phyloP scores from a whole-genome alignment of 2,888 invertebrate genomes.

The Troides aeacus region DNA sequence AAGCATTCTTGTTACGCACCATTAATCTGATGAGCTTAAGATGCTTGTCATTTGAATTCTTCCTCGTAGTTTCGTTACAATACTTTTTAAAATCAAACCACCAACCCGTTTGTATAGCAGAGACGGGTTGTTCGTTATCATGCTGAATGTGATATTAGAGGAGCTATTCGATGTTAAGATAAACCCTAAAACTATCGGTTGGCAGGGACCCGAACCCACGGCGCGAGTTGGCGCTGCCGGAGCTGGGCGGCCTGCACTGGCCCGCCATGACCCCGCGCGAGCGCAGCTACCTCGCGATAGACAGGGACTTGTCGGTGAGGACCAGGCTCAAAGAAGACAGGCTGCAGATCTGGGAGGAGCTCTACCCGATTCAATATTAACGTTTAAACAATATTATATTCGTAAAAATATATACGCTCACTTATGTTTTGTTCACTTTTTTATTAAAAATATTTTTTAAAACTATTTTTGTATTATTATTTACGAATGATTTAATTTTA shows the following conservation, averaged over 20 bases:
- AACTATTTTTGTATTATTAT: too few relatives aligned
- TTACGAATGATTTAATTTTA: too few relatives aligned
- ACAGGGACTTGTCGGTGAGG: conserved; percentile 38
- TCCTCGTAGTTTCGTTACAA: not conserved
- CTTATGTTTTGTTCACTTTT: too few relatives aligned
- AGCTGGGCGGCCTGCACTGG: conserved; percentile 44
- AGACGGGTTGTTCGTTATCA: not conserved
- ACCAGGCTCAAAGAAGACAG: conserved; percentile 50
- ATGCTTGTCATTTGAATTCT: too few relatives aligned
- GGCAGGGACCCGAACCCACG: conserved; percentile 51
- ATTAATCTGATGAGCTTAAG: too few relatives aligned
- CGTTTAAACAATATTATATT: too few relatives aligned
- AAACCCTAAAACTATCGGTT: not conserved
- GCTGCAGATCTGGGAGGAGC: conserved; percentile 53
- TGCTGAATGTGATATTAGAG: not conserved
- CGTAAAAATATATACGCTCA: too few relatives aligned
- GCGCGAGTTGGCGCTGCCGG: conserved; percentile 37
- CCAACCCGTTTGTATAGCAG: not conserved
- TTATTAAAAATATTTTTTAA: too few relatives aligned
- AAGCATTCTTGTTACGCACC: too few relatives aligned
- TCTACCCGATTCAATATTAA: conserved; percentile 54
- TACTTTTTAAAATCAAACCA: not conserved
- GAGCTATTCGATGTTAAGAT: not conserved
- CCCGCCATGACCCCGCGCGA: conserved; percentile 46
- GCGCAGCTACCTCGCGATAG: conserved; percentile 49